Conservation (phyloP, 2,888 invertebrate species). For the Eupithecia vulgata region DNA sequence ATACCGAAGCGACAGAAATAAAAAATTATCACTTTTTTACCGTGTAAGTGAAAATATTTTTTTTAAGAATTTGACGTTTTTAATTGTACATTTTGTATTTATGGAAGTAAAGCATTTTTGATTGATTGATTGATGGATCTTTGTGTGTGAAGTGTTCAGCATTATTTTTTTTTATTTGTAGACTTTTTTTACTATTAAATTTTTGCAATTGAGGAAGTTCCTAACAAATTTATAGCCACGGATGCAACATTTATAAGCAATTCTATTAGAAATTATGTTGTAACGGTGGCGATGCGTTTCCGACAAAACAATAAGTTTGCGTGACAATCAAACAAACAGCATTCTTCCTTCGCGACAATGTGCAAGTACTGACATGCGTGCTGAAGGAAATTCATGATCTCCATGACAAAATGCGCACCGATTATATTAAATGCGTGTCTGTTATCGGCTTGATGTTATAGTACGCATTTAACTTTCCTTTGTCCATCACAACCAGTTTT, state of each 20-base stretch:
- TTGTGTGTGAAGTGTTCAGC: not conserved
- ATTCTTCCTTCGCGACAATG: constrained; percentile 37
- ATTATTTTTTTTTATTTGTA: not conserved
- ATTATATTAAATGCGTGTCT: constrained; percentile 40
- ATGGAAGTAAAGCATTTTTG: too few species aligned
- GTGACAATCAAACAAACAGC: constrained; percentile 36
- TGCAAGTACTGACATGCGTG: constrained; percentile 37
- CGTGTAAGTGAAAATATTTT: too few species aligned
- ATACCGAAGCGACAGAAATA: too few species aligned
- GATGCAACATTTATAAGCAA: constrained; percentile 15
- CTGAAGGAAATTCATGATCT: constrained; percentile 38
- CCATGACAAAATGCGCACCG: constrained; percentile 34
- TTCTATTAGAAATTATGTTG: constrained; percentile 28
- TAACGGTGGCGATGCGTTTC: constrained; percentile 21
- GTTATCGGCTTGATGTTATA: constrained; percentile 33
- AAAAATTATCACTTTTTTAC: too few species aligned
- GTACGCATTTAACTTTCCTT: constrained; percentile 25
- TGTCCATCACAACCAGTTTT: constrained; percentile 27
- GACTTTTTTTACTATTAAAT: not conserved
- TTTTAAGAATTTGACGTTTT: too few species aligned
- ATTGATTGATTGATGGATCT: too few species aligned
- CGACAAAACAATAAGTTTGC: constrained; percentile 35
- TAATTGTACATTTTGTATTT: too few species aligned
- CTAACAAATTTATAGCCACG: constrained; percentile 5
- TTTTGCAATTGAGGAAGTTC: constrained; percentile 1